Conservation (phyloP, 2,797 vertebrate species). For the Smutsia gigantea region DNA sequence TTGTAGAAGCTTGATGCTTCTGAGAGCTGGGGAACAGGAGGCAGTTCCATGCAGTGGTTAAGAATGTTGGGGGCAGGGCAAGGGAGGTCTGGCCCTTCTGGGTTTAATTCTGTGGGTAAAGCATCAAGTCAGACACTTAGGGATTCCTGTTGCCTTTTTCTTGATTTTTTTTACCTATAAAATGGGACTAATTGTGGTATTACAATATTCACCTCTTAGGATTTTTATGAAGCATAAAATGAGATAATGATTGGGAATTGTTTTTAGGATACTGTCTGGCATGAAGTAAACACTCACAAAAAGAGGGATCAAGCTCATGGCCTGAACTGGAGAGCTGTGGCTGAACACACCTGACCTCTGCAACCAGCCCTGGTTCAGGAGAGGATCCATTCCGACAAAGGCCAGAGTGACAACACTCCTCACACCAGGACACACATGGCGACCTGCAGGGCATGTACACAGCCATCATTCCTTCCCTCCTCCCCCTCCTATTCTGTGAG, state of each 20-base stretch:
- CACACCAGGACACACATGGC: not conserved
- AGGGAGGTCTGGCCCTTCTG: not conserved
- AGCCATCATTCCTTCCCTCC: not conserved
- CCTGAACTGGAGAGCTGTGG: not conserved
- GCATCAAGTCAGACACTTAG: not conserved
- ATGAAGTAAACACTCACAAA: not conserved
- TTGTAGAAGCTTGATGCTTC: not conserved
- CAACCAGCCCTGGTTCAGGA: not conserved
- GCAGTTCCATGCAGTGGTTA: not conserved
- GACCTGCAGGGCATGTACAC: not conserved
- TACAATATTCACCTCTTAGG: not conserved
- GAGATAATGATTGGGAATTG: not conserved
- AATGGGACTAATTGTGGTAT: not conserved
- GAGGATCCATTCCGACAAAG: not conserved
- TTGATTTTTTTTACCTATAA: slow-evolving; percentile 16
- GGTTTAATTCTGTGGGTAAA: not conserved
- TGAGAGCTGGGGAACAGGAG: not conserved
- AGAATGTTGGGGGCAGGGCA: not conserved
- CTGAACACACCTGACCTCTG: not conserved
- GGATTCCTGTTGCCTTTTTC: not conserved
- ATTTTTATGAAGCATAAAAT: slow-evolving; percentile 32
- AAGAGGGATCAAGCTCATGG: not conserved
- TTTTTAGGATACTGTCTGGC: not conserved
- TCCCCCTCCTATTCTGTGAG: not conserved
- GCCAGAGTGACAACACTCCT: not conserved